These are phyloP conservation scores for Lathamus discolor DNA, from an alignment of 2,113 vertebrate genomes.

Conservation along the genomic window DNA sequence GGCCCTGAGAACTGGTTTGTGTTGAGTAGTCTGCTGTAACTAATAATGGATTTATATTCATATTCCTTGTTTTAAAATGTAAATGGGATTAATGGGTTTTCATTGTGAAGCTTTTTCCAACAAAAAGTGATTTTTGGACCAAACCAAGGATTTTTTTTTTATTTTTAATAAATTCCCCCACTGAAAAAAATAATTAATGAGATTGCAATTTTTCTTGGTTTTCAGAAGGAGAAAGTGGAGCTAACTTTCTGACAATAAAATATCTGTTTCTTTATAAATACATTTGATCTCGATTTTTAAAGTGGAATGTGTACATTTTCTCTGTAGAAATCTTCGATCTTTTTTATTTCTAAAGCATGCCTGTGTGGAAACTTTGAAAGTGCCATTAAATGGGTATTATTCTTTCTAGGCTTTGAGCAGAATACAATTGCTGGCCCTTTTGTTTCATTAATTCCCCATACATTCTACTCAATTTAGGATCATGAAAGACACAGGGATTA, in stretches of 20 bases:
- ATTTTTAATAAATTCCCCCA: background rate
- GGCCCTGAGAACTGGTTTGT: background rate
- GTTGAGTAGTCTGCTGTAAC: background rate
- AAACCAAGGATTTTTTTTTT: background rate
- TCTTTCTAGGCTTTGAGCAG: background rate
- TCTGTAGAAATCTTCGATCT: background rate
- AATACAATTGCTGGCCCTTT: background rate
- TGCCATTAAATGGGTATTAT: background rate
- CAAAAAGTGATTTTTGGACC: background rate
- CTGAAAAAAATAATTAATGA: background rate
- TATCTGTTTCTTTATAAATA: background rate
- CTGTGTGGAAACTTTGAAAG: background rate
- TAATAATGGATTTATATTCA: background rate
- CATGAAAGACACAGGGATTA: constrained; percentile 20
- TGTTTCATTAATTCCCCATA: constrained; percentile 31
- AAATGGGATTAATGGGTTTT: background rate
- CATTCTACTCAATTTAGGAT: constrained; percentile 1
- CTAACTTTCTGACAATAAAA: background rate
- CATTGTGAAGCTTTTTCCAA: background rate
- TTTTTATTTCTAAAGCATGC: background rate
- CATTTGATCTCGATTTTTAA: background rate
- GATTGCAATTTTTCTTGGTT: background rate
- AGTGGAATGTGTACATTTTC: background rate
- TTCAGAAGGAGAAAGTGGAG: background rate
- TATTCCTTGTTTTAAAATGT: background rate